Conservation (phyloP, 2,113 vertebrate genomes). For the Sturnus vulgaris region DNA sequence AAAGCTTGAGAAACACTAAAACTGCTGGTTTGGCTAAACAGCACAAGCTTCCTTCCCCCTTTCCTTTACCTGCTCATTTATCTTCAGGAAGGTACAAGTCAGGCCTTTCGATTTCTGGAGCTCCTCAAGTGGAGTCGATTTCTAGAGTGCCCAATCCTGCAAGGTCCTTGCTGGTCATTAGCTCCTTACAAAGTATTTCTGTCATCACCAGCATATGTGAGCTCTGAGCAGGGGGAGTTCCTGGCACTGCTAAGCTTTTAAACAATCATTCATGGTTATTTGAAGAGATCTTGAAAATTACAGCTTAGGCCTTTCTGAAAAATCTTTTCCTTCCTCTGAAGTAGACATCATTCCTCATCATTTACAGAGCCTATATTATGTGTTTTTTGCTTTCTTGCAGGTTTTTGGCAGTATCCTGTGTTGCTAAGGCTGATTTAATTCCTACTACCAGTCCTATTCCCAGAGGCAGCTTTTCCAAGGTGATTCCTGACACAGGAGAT, state of each 20-base stretch:
- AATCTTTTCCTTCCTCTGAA: background rate
- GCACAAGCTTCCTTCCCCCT: background rate
- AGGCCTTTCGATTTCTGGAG: background rate
- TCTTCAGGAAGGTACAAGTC: background rate
- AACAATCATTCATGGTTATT: background rate
- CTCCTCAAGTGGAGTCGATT: background rate
- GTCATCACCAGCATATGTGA: background rate
- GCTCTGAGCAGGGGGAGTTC: background rate
- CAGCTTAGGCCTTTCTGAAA: background rate
- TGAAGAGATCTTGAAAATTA: background rate
- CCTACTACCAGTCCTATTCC: background rate
- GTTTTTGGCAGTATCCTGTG: background rate
- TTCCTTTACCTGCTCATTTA: background rate
- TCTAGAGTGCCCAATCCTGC: background rate
- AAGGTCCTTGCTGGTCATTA: background rate
- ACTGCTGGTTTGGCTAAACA: background rate
- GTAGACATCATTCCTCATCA: background rate
- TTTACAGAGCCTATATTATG: background rate
- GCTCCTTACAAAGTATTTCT: background rate
- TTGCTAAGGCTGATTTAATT: background rate
- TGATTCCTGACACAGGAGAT: background rate
- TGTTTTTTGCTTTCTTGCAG: background rate
- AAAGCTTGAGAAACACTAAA: background rate
- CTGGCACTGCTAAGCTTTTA: background rate
- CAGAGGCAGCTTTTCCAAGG: background rate